phyloP scores from a whole-genome alignment of 1,140 invertebrate genomes.

The Pissodes strobi region DNA sequence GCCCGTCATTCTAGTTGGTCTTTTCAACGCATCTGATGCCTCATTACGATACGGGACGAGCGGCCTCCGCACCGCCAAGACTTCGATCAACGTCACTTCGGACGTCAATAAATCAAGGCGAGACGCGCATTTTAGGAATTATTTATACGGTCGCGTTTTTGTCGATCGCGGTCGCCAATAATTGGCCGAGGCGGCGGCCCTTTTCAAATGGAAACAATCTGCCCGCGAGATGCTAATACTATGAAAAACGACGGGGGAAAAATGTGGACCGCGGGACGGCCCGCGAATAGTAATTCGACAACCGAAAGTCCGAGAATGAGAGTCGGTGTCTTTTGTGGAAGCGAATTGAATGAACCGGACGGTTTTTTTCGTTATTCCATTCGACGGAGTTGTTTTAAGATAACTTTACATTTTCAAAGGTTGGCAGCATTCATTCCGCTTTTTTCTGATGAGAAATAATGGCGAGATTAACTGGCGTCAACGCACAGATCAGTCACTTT shows the following conservation, averaged over 20 bases:
- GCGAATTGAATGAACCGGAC: too few relatives aligned
- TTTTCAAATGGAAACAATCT: slow-evolving; percentile 21
- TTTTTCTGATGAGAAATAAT: too few relatives aligned
- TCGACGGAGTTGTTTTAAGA: too few relatives aligned
- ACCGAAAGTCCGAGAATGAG: slow-evolving; percentile 8
- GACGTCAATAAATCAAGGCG: slow-evolving; percentile 20
- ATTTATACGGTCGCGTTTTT: slow-evolving; percentile 20
- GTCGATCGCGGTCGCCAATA: slow-evolving; percentile 14
- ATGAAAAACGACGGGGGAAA: slow-evolving; percentile 16
- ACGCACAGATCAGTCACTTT: too few relatives aligned
- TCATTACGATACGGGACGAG: neutral
- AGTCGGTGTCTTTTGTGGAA: too few relatives aligned
- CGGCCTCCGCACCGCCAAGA: slow-evolving; percentile 6
- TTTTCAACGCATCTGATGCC: too few relatives aligned
- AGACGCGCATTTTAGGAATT: slow-evolving; percentile 19
- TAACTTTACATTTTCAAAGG: too few relatives aligned
- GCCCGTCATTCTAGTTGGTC: too few relatives aligned
- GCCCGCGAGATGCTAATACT: slow-evolving; percentile 13
- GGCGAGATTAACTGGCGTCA: too few relatives aligned
- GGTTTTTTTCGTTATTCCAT: too few relatives aligned
- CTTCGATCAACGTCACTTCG: slow-evolving; percentile 19
- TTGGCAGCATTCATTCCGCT: too few relatives aligned
- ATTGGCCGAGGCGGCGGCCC: slow-evolving; percentile 17
- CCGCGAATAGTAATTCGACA: slow-evolving; percentile 18
- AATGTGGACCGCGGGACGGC: slow-evolving; percentile 10